phyloP scores from a whole-genome alignment of 2,888 invertebrate genomes.

The Lacanobia wlatinum region DNA sequence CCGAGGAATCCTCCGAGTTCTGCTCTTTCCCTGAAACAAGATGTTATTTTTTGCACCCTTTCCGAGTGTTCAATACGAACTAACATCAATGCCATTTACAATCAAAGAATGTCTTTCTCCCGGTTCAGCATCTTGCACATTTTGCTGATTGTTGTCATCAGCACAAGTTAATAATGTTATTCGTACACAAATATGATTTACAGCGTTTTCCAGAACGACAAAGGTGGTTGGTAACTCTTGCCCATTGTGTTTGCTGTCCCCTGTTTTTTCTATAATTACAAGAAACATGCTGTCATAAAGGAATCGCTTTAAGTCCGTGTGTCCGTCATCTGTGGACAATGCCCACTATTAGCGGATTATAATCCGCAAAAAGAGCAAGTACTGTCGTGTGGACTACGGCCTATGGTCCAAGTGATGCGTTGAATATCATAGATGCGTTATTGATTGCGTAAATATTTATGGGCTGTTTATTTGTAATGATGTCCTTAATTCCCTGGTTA shows the following conservation, averaged over 20 bases:
- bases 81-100: slow-evolving; percentile 49
- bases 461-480: no score
- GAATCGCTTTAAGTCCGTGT: no score
- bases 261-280: slow-evolving; percentile 70
- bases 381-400: no score
- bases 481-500: background rate
- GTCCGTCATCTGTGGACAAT: slow-evolving; percentile 87
- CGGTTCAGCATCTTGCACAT: slow-evolving; percentile 59
- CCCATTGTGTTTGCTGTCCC: slow-evolving; percentile 78
- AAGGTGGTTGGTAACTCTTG: slow-evolving; percentile 82
- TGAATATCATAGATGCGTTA: no score
- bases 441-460: no score
- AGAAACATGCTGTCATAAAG: slow-evolving; percentile 74
- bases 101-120: slow-evolving; percentile 40
- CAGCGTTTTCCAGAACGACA: slow-evolving; percentile 79
- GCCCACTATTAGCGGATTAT: slow-evolving; percentile 78
- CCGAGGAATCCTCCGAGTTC: no score
- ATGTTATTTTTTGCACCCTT: slow-evolving; percentile 30
- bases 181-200: slow-evolving; percentile 86
- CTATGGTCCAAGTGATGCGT: no score
- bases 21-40: slow-evolving; percentile 14
- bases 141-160: slow-evolving; percentile 62
- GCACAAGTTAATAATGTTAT: slow-evolving; percentile 64
- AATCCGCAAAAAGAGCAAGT: slow-evolving; percentile 64
- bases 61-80: slow-evolving; percentile 19